Percentiles rank a stretch among this genome's conserved stretches.
phyloP scores from a whole-genome alignment of 2,113 vertebrate genomes.

The Callospermophilus lateralis region DNA sequence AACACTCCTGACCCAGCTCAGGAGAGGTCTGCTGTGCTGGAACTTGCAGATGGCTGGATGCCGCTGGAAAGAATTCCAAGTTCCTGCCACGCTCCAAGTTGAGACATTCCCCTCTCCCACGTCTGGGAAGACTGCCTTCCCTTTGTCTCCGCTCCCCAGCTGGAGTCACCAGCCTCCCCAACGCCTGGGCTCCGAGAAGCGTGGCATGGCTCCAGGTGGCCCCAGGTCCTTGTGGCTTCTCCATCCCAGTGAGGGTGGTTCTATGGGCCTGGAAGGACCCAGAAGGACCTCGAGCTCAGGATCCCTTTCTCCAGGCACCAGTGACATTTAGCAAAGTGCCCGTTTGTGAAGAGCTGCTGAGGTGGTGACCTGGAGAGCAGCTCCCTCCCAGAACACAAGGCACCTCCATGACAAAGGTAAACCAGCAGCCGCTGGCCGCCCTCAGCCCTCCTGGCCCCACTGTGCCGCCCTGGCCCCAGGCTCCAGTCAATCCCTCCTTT shows the following conservation, averaged over 20 bases:
- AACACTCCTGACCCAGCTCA: neutral
- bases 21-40: neutral
- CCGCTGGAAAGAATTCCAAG: neutral
- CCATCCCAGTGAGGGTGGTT: fast-evolving
- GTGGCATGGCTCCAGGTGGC: neutral
- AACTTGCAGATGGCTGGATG: slow-evolving; percentile 33
- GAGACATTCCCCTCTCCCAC: neutral
- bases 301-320: neutral
- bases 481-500: neutral
- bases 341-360: neutral
- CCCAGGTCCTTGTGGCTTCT: fast-evolving
- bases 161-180: fast-evolving
- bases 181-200: neutral
- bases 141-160: neutral
- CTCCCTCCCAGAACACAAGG: neutral
- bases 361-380: fast-evolving
- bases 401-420: neutral
- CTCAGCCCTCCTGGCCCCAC: too few relatives aligned
- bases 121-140: neutral
- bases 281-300: fast-evolving
- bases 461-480: too few relatives aligned
- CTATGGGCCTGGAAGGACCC: neutral
- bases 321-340: neutral
- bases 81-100: neutral
- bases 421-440: too few relatives aligned